Base-by-base conservation (phyloP, 2,113 vertebrate species). In the Silurus glanis region DNA sequence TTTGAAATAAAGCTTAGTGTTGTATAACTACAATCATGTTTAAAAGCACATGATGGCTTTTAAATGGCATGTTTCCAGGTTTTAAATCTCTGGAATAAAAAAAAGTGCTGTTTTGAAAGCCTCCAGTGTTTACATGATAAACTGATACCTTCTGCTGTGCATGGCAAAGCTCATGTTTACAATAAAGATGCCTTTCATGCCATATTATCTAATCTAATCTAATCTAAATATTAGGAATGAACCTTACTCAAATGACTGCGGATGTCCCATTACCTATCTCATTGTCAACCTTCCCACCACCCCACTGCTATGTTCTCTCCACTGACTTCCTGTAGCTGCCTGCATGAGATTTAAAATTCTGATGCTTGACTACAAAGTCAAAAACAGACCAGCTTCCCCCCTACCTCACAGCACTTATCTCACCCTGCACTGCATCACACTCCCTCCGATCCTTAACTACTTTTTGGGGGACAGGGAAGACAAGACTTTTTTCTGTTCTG, bases 1-100 rank as follows among this genome's bases (percentile, higher is more conserved):
- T 6, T 51, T 51, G 37, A 28, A 25, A 61, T 51, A 45, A 49
- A 62, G 53, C 61, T 4, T 19, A 37, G 53, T 10, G 66, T 75
- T 72, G 17, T 21, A 66, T 72, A 72, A 86, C 10, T 58, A 28
- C 55, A 71, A 66, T 45, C 45, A 82, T 61, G 85, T 19, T 61
- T 51, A 56, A 61, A 17, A 82, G 13, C 37, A 28, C 53, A 55
- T 21, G 14, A 37, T 9, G 23, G 78, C 45, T 49, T 23, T 21
- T 62, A 61, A 58, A 53, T 58, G n/a, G 49, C 25, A 85, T 64
- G 6, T 56, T 47, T 14, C n/a, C 17, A 84, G 69, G 21, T 45
- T 47, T 47, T 13, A 19, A 67, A 82, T 37, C 37, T 37, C 37
- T 37, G 37, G 2, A 81, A 8, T 16, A 58, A 61, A 61, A 61